These are phyloP conservation scores for Phyllostomus hastatus DNA, from an alignment of 2,113 vertebrate species.

Conservation along the genomic window DNA sequence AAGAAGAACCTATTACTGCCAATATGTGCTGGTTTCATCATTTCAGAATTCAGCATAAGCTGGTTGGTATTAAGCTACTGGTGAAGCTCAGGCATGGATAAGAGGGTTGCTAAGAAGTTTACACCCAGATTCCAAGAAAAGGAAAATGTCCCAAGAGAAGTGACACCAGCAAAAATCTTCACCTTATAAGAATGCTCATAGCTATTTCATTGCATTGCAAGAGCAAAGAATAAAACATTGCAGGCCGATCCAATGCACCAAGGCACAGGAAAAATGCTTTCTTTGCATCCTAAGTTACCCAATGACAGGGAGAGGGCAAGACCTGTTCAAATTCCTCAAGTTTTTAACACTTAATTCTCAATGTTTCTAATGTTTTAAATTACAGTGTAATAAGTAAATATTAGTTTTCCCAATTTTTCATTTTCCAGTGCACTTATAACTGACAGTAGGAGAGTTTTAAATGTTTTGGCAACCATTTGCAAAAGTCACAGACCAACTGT, in stretches of 20 bases:
- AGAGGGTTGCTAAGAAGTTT: not conserved
- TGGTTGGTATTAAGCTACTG: not conserved
- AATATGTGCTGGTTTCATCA: not conserved
- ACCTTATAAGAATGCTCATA: not conserved
- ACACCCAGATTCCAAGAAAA: not conserved
- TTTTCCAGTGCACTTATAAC: not conserved
- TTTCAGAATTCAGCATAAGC: not conserved
- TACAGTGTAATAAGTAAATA: not conserved
- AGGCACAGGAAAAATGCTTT: not conserved
- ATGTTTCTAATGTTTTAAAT: conserved; percentile 37
- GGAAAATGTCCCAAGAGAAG: not conserved
- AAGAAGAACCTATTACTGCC: not conserved
- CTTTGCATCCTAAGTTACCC: rapidly evolving
- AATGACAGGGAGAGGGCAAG: not conserved
- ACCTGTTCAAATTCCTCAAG: not conserved
- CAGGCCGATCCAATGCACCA: not conserved
- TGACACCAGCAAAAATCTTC: not conserved
- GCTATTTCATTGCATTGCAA: not conserved
- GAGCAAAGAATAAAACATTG: not conserved
- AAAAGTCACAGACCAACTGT: conserved; percentile 25
- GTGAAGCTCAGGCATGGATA: not conserved
- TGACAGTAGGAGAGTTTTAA: not conserved
- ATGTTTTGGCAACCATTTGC: conserved; percentile 25
- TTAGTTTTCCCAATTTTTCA: conserved; percentile 43
- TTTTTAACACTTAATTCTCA: conserved; percentile 10